These are phyloP conservation scores for Orbicella faveolata DNA, from an alignment of 64 coral and sea anemone genomes.

Conservation along the genomic window DNA sequence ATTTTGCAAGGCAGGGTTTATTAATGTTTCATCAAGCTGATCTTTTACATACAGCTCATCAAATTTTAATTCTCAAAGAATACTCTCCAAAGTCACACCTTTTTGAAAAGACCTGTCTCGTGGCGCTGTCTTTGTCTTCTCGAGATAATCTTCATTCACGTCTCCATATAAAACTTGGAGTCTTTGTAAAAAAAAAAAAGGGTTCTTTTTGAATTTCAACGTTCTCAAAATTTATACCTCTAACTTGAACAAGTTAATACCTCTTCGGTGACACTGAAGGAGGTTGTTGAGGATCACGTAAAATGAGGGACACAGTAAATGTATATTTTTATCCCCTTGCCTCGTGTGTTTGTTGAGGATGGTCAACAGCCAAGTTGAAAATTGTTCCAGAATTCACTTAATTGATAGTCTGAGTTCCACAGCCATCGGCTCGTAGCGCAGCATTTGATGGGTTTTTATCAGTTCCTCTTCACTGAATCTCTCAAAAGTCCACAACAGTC, in stretches of 20 bases:
- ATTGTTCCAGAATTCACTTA: not conserved
- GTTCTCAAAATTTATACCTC: not conserved
- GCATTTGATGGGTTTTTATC: too few relatives aligned
- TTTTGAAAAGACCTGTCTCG: slow-evolving; percentile 6
- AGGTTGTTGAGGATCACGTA: not conserved
- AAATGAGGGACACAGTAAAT: not conserved
- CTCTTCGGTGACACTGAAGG: not conserved
- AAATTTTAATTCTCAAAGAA: slow-evolving; percentile 11
- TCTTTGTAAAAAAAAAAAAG: not conserved
- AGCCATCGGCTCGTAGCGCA: too few relatives aligned
- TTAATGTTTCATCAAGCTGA: slow-evolving; percentile 13
- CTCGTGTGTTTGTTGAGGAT: not conserved
- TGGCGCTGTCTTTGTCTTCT: not conserved
- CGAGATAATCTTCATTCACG: not conserved
- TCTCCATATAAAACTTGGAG: not conserved
- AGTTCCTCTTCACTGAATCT: too few relatives aligned
- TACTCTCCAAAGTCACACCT: slow-evolving; percentile 3
- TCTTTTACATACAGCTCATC: not conserved
- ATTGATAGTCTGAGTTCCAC: not conserved
- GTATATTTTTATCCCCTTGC: not conserved
- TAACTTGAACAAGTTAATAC: not conserved
- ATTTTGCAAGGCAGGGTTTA: not conserved
- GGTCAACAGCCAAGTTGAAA: not conserved
- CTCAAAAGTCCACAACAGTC: too few relatives aligned
- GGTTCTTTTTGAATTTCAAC: not conserved